A percentile compares a stretch with the other conserved stretches of the same genome.
Evolutionary conservation across 2,797 vertebrate species (phyloP).

Genomic region (Sitta carolinensis): DNA sequence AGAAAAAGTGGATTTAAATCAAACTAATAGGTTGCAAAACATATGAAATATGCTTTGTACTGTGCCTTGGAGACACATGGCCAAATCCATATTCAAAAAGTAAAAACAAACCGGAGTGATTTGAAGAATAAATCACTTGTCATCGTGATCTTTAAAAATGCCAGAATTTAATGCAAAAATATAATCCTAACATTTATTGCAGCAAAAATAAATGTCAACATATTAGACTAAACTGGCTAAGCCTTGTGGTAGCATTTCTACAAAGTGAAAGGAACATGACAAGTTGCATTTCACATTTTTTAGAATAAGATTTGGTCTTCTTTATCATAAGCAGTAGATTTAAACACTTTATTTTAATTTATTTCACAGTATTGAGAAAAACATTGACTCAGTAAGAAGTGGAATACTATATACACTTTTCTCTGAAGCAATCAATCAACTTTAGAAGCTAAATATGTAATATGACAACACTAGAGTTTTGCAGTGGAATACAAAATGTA

Average conservation of each 20-base stretch:
- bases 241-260: conserved; percentile 78
- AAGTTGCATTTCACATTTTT: conserved; percentile 80
- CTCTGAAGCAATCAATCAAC: conserved; percentile 69
- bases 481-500: conserved; percentile 36
- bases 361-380: conserved; percentile 69
- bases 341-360: conserved; percentile 82
- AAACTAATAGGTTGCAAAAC: conserved; percentile 80
- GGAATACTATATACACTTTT: conserved; percentile 56
- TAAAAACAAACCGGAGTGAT: conserved; percentile 78
- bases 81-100: conserved; percentile 79
- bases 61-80: conserved; percentile 77
- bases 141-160: conserved; percentile 84
- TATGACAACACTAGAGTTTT: conserved; percentile 63
- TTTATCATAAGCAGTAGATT: conserved; percentile 80
- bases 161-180: conserved; percentile 83
- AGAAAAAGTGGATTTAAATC: conserved; percentile 81
- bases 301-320: conserved; percentile 77
- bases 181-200: conserved; percentile 84
- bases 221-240: conserved; percentile 81
- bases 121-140: conserved; percentile 84
- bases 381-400: conserved; percentile 71
- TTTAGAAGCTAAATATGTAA: conserved; percentile 69
- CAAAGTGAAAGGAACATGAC: conserved; percentile 78
- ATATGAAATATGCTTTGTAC: conserved; percentile 77
- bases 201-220: conserved; percentile 83